Evolutionary conservation across 2,888 invertebrate species (phyloP), one percentile per base, ranked within the genome.

Genomic region (Hofmannophila pseudospretella): DNA sequence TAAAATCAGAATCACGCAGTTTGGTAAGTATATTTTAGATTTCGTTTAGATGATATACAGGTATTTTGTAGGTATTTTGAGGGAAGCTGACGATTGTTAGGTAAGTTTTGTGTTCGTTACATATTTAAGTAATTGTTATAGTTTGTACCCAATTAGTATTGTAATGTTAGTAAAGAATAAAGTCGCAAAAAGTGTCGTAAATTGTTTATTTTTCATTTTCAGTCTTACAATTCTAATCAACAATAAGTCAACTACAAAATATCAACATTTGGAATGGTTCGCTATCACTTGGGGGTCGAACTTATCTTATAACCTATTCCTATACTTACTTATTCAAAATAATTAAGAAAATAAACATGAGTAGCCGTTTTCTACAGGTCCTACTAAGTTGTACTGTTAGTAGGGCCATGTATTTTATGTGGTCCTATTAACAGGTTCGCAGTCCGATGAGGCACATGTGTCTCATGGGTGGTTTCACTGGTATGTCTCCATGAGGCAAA

Each of bases 201-300:
- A 39, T 35, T 36, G 28, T 75, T 72, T 78, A 72, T 66, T 76
- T 32, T 82, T 72, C 77, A 72, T 66, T 76, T 32, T 82, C 82
- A 82, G 81, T 82, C 82, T 82, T 81, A 82, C 57, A 70, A 55
- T 70, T 71, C 77, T 81, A 81, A 68, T 70, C 71, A 75, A 79
- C 77, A 74, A 65, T 61, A n/a, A n/a, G 58, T 66, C 52, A 46
- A 60, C 78, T 71, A 71, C 66, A 74, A 73, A 73, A 68, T 73
- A 72, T 67, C 62, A 71, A 75, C 68, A 65, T 61, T 59, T 66
- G 62, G 62, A 66, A 67, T 65, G 55, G 38, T 41, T 45, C 5
- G 34, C 47, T 57, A 54, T 58, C 54, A 54, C 54, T 45, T 39
- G 45, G 42, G 42, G 46, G 39, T n/a, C 37, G 32, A 42, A 30